phyloP scores from a whole-genome alignment of 2,888 invertebrate species.

The Nowickia ferox region DNA sequence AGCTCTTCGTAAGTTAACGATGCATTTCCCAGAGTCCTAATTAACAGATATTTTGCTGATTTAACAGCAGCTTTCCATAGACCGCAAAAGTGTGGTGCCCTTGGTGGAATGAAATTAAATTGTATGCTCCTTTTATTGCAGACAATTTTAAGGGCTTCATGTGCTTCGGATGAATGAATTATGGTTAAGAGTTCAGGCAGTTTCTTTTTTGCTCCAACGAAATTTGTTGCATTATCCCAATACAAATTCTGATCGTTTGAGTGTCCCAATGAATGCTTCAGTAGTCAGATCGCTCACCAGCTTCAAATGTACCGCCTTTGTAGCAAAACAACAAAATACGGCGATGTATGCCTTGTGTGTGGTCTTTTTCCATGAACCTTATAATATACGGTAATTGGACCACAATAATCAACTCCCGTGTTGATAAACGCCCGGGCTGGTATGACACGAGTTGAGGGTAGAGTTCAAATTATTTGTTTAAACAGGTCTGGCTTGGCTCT shows the following conservation, averaged over 20 bases:
- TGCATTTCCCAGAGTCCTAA: no score
- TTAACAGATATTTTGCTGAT: no score
- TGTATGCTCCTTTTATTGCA: not conserved
- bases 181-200: not conserved
- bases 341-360: constrained; percentile 33
- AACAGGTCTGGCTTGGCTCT: not conserved
- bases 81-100: not conserved
- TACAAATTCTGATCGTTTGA: not conserved
- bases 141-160: constrained; percentile 6
- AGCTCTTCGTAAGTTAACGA: no score
- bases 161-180: not conserved
- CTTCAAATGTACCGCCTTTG: constrained; percentile 46
- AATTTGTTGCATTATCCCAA: not conserved
- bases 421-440: constrained; percentile 45
- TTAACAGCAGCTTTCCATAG: no score
- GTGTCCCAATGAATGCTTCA: not conserved
- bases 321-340: constrained; percentile 39
- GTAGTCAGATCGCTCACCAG: not conserved
- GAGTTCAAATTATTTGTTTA: not conserved
- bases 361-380: constrained; percentile 17
- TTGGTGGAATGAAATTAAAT: not conserved
- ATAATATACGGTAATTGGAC: constrained; percentile 31
- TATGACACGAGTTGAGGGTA: constrained; percentile 48
- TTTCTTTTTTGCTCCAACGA: constrained; percentile 32
- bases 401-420: constrained; percentile 49